Conservation (phyloP, 2,113 vertebrate species). For the Phalacrocorax carbo region DNA sequence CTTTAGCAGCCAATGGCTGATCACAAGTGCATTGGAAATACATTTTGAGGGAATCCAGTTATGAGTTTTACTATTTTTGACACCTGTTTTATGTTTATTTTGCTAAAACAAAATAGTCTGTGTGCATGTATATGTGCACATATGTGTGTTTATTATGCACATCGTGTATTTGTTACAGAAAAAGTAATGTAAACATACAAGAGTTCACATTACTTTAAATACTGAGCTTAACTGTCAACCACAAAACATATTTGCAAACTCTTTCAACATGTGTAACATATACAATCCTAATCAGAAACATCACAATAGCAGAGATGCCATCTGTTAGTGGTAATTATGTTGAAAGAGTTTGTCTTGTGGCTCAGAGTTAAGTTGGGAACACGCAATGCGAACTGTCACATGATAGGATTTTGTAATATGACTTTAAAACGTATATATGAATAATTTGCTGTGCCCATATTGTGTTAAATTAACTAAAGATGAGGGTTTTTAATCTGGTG, state of each 20-base stretch:
- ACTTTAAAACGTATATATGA: neutral
- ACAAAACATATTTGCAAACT: conserved; percentile 51
- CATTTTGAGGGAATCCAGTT: neutral
- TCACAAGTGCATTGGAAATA: neutral
- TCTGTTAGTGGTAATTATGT: conserved; percentile 3
- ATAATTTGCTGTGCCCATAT: neutral
- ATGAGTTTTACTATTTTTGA: neutral
- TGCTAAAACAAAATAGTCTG: neutral
- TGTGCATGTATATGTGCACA: neutral
- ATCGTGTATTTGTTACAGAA: conserved; percentile 6
- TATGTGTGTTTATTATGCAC: conserved; percentile 37
- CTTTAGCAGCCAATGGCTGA: neutral
- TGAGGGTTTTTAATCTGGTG: rapidly evolving
- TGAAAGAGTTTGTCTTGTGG: conserved; percentile 37
- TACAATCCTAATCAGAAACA: conserved; percentile 48
- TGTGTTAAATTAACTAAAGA: neutral
- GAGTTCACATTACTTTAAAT: conserved; percentile 52
- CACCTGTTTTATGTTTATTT: conserved; percentile 54
- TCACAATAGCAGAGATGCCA: conserved; percentile 20
- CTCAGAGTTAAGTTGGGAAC: neutral
- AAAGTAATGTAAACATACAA: conserved; percentile 33
- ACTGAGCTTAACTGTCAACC: conserved; percentile 51
- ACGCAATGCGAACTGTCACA: neutral
- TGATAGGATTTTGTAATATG: neutral
- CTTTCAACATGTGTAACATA: conserved; percentile 52